phyloP scores from a whole-genome alignment of 2,797 vertebrate genomes.

The Cirrhinus mrigala region DNA sequence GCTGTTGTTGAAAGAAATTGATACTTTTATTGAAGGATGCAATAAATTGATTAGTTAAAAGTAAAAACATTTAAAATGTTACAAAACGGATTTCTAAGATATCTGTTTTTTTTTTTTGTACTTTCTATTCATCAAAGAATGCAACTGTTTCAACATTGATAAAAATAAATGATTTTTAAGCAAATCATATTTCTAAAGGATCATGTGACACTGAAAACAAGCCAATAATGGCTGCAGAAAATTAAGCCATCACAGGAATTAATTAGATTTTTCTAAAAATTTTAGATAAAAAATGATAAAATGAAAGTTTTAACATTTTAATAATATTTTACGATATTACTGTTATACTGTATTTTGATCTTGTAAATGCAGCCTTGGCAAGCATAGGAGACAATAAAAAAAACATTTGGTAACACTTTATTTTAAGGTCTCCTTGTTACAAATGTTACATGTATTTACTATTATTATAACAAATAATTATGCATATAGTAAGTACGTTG shows the following conservation, averaged over 20 bases:
- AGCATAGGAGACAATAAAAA: no score
- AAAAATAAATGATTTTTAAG: not conserved
- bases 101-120: not conserved
- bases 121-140: not conserved
- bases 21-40: not conserved
- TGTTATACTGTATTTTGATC: not conserved
- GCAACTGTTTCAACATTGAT: not conserved
- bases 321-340: not conserved
- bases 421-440: no score
- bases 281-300: not conserved
- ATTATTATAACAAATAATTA: no score
- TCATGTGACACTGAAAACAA: not conserved
- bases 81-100: not conserved
- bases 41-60: not conserved
- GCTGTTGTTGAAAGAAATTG: not conserved
- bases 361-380: no score
- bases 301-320: no score
- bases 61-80: not conserved
- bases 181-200: not conserved
- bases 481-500: no score
- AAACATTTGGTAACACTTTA: no score
- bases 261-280: not conserved
- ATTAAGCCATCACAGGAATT: not conserved
- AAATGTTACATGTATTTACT: no score
- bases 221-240: not conserved